Evolutionary conservation across 2,888 invertebrate genomes (phyloP), one percentile per base, ranked within the genome.

Genomic region (Stenolophus ochropezus): DNA sequence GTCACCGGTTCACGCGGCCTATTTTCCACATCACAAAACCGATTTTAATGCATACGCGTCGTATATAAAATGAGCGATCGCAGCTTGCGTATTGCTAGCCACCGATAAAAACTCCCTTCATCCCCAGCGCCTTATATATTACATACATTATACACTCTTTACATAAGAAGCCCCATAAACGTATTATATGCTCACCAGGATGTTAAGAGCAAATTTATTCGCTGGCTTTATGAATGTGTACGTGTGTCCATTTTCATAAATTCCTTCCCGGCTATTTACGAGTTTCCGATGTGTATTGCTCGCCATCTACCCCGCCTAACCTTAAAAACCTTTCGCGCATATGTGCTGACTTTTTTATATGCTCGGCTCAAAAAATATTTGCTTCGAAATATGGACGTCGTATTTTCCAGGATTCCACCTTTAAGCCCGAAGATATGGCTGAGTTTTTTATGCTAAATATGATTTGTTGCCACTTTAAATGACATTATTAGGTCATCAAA

Each of bases 11-110:
- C 33, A 8, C 1, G 11, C 21, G 78, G 89, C 88, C 89, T 88
- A 89, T 89, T 89, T 89, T 89, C 89, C 89, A 87, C 88, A 86
- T 87, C 87, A 88, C 87, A 88, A 88, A 87, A 87, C 88, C 89
- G 88, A 89, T 89, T 89, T 89, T 89, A 89, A 89, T 89, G 89
- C 88, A 87, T 88, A 89, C 88, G 88, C 88, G 89, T 89, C 89
- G 79, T 79, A 89, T 88, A 89, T 89, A 89, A 89, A 89, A 89
- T 89, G 88, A 89, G 87, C 87, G 47, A n/a, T n/a, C 65, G 23
- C 65, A 18, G 65, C 23, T 61, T 33, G 58, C 56, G 76, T 76
- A 81, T 73, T 81, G 81, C 47, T 33, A 81, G 56, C 69, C 58
- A 49, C 21, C 73, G 81, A 81, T 81, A 81, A 81, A 73, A 71